These are phyloP conservation scores for Oryzias dopingdopingensis DNA, from an alignment of 2,797 vertebrate species.

Conservation along the genomic window DNA sequence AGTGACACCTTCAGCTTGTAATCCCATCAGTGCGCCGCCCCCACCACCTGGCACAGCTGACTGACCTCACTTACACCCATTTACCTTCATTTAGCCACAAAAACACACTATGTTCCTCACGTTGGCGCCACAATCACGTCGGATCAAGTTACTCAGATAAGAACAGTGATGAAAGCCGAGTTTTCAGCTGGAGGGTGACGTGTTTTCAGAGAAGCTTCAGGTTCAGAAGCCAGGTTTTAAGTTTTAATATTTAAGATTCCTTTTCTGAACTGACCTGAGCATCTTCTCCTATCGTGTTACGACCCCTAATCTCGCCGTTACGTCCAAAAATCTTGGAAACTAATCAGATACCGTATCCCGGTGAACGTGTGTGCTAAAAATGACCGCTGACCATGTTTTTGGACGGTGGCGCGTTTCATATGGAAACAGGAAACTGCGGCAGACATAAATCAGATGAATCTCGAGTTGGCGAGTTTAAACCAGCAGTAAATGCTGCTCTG, in stretches of 20 bases:
- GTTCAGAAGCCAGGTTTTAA: conserved; percentile 3
- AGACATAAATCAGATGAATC: conserved; percentile 34
- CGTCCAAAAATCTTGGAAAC: conserved; percentile 48
- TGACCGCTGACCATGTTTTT: conserved; percentile 23
- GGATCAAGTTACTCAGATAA: no score
- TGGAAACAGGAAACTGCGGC: conserved; percentile 29
- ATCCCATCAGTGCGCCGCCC: conserved; percentile 37
- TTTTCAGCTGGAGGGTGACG: no score
- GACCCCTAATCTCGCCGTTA: conserved; percentile 23
- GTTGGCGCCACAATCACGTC: no score
- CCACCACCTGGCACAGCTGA: no score
- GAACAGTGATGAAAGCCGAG: no score
- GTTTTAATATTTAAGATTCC: no score
- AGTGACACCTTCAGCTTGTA: conserved; percentile 53
- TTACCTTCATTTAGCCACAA: no score
- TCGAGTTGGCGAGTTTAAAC: neutral
- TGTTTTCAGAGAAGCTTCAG: neutral
- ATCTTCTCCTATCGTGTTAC: conserved; percentile 2
- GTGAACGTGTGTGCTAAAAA: conserved; percentile 32
- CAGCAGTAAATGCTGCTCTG: neutral
- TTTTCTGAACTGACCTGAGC: conserved; percentile 1
- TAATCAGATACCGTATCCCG: conserved; percentile 38
- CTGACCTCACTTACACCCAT: no score
- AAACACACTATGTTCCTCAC: no score
- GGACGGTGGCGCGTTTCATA: conserved; percentile 31